These are phyloP conservation scores for Cyprinodon variegatus DNA, from an alignment of 2,113 vertebrate species.

Conservation along the genomic window DNA sequence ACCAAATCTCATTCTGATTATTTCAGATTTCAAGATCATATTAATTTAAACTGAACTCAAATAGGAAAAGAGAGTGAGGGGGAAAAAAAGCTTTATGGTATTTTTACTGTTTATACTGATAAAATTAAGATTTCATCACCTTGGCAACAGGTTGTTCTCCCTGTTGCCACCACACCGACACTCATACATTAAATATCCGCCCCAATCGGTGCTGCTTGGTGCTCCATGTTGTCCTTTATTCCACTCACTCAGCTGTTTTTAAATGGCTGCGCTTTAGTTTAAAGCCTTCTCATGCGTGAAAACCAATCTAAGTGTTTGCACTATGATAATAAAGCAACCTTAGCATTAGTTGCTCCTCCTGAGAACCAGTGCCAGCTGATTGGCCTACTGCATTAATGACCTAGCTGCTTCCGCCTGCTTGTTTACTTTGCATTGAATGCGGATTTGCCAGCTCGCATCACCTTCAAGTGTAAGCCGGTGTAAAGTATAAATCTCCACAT, in stretches of 20 bases:
- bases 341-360: constrained; percentile 46
- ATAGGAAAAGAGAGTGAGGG: too few relatives aligned
- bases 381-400: constrained; percentile 40
- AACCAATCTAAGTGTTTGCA: constrained; percentile 27
- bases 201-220: constrained; percentile 22
- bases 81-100: too few relatives aligned
- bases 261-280: constrained; percentile 25
- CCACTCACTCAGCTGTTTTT: constrained; percentile 19
- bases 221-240: constrained; percentile 30
- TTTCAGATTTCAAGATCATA: too few relatives aligned
- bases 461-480: constrained; percentile 17
- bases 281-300: constrained; percentile 7
- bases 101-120: too few relatives aligned
- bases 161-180: neutral
- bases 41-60: too few relatives aligned
- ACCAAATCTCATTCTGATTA: too few relatives aligned
- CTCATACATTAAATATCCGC: neutral
- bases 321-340: constrained; percentile 32
- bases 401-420: constrained; percentile 54
- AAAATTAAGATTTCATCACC: too few relatives aligned
- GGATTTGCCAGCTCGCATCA: constrained; percentile 20
- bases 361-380: constrained; percentile 37
- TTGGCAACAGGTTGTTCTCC: too few relatives aligned
- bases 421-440: constrained; percentile 34
- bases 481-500: constrained; percentile 1